These are phyloP conservation scores for Pyrgilauda ruficollis DNA, from an alignment of 2,113 vertebrate species.

Conservation along the genomic window DNA sequence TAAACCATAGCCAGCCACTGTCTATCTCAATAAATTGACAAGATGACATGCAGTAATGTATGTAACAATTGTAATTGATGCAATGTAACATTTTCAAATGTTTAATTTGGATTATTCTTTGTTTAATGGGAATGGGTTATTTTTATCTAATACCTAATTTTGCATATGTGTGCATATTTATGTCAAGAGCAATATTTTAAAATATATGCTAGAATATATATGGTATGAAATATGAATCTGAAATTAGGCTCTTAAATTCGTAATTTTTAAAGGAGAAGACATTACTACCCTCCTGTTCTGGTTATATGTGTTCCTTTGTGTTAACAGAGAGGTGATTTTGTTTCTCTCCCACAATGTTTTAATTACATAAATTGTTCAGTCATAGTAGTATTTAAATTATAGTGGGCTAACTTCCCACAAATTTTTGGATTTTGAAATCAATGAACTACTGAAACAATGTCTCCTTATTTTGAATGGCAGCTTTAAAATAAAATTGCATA, in stretches of 20 bases:
- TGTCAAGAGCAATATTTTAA: neutral
- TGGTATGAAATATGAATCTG: neutral
- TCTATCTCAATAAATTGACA: neutral
- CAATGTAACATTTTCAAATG: neutral
- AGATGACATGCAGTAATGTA: neutral
- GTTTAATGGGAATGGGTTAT: neutral
- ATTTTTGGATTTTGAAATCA: neutral
- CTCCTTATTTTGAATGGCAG: neutral
- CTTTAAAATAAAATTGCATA: neutral
- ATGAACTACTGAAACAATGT: neutral
- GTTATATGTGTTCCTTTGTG: neutral
- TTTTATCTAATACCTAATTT: neutral
- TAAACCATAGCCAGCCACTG: neutral
- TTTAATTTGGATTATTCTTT: neutral
- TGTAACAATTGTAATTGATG: neutral
- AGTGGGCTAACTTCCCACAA: neutral
- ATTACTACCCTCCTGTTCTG: neutral
- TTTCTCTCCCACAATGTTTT: accelerated
- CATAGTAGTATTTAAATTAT: neutral
- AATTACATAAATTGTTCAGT: neutral
- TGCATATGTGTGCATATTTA: neutral
- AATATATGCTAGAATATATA: neutral
- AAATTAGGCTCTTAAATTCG: neutral
- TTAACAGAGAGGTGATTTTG: neutral
- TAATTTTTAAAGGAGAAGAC: neutral